Evolutionary conservation across 2,113 vertebrate genomes (phyloP), one percentile per base, ranked within the genome.

Genomic region (Desmodus rotundus): DNA sequence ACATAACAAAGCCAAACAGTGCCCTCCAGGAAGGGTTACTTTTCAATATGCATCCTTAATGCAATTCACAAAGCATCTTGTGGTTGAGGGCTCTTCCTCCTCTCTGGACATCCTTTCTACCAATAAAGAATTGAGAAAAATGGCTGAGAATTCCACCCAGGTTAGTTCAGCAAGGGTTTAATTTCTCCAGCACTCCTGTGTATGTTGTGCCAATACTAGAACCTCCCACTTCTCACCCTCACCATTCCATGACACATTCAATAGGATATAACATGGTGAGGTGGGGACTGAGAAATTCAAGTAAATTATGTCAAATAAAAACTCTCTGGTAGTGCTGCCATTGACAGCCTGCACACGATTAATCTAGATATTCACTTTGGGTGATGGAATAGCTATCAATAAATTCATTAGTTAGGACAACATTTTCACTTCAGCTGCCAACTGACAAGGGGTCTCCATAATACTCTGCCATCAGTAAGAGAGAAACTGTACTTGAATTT

Each of bases 381-480:
- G 38, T 88, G 77, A 88, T 28, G 54, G 24, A 86, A 91, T 36
- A 93, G 88, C 91, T 77, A 92, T 81, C 95, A 86, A 93, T 83
- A 93, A 94, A 89, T 81, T 82, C 47, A 63, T 74, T 63, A 56
- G 28, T 80, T 61, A 80, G 28, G 77, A 82, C 61, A 94, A 63
- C 91, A 94, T 86, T 96, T 96, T 93, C 61, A 26, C 73, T 95
- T 82, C 61, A 68, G 24, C 82, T 89, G 93, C 88, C 93, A 96
- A 28, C 7, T 4, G 77, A 67, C 47, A 68, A 56, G 22, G 58
- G 41, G 77, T 81, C 47, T 81, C 50, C 67, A 6, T 31, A 45
- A 95, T 56, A 65, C 12, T 7, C 8, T 38, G 78, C 77, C 68
- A n/a, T 52, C 89, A 77, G 93, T 52, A 45, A 20, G 31, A 80